Conservation (phyloP, 2,113 vertebrate species). For the Oophaga pumilio region DNA sequence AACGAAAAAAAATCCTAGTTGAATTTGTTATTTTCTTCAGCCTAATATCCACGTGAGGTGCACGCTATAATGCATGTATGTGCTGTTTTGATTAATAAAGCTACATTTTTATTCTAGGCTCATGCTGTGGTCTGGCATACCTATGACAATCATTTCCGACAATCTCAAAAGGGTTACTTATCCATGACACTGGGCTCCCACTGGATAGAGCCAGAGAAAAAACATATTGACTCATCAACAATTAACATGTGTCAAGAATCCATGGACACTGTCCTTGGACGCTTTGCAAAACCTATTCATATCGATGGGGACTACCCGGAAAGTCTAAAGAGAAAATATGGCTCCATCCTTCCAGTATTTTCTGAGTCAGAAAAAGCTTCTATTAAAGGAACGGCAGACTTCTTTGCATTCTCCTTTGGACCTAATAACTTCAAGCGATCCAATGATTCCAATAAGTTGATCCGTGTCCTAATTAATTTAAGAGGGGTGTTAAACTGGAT, state of each 20-base stretch:
- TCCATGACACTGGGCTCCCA: conserved; percentile 93
- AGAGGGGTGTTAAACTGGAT: conserved; percentile 87
- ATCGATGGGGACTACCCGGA: conserved; percentile 86
- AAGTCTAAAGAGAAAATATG: conserved; percentile 73
- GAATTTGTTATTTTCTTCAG: neutral
- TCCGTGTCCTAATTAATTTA: conserved; percentile 83
- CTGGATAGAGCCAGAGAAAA: conserved; percentile 87
- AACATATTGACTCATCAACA: conserved; percentile 66
- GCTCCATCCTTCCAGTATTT: conserved; percentile 74
- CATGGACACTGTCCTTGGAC: conserved; percentile 85
- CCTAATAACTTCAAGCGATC: conserved; percentile 85
- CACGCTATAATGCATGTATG: neutral
- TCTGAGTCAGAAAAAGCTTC: conserved; percentile 78
- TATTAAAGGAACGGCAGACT: conserved; percentile 86
- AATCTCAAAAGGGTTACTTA: conserved; percentile 80
- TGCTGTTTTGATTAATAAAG: neutral
- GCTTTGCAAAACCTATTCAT: conserved; percentile 92
- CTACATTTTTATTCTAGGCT: conserved; percentile 73
- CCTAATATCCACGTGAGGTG: neutral
- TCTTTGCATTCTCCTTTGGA: conserved; percentile 95
- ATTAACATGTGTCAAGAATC: conserved; percentile 83
- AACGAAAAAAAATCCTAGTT: neutral
- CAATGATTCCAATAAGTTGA: conserved; percentile 71
- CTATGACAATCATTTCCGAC: conserved; percentile 81
- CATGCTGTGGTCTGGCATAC: conserved; percentile 90